These are phyloP conservation scores for Echinops telfairi DNA, from an alignment of 2,113 vertebrate species.

Conservation along the genomic window DNA sequence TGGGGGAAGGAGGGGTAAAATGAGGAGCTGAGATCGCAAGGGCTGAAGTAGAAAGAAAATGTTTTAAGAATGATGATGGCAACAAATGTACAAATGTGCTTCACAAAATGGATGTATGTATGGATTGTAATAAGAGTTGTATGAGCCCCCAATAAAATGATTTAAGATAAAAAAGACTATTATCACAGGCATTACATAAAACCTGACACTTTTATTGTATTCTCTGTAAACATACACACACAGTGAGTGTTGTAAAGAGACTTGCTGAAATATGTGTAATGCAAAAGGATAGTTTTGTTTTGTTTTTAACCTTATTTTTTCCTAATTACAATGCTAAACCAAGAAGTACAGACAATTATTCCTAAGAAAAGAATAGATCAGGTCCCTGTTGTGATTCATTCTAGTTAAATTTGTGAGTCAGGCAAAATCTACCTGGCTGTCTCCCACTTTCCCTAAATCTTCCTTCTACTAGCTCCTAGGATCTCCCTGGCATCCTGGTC, in stretches of 20 bases:
- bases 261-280: neutral
- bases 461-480: neutral
- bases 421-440: neutral
- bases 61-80: no score
- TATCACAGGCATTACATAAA: neutral
- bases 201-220: neutral
- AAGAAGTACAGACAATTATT: neutral
- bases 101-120: no score
- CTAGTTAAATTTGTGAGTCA: neutral
- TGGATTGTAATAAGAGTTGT: no score
- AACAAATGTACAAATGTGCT: no score
- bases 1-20: no score
- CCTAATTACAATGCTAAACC: neutral
- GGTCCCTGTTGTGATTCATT: neutral
- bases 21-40: no score
- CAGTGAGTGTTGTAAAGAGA: neutral
- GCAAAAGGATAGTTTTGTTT: no score
- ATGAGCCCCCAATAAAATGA: no score
- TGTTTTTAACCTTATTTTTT: neutral
- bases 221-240: neutral
- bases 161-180: neutral
- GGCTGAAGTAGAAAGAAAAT: no score
- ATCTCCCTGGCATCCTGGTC: neutral
- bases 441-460: neutral
- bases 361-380: neutral